Base-by-base conservation (phyloP, 2,797 vertebrate genomes). In the Siniperca undulata region DNA sequence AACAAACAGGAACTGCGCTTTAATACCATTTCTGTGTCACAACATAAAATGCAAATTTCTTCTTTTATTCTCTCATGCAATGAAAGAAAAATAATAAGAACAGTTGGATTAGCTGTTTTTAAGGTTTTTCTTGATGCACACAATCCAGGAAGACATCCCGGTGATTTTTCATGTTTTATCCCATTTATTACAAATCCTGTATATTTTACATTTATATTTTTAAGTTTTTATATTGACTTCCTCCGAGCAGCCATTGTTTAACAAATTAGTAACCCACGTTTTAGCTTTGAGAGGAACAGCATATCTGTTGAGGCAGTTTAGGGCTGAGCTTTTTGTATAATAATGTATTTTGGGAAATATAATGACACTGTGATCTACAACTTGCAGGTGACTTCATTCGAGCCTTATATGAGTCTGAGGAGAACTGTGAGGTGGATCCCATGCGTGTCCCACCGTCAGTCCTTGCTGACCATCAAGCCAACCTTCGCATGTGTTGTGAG, bases 401-500 rank as follows among this genome's bases (percentile, higher is more conserved):
- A 60, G 98, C 98, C 20, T 94, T 99, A 80, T 99, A 99, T 0
- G 98, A 99, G 91, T 99, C 98, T 0, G 98, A 99, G 95, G 98
- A 99, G 96, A 99, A 99, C 95, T 99, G 98, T 36, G 98, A 99
- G 93, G 98, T 99, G 50, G 98, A 99, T 92, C 98, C 98, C 68
- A 99, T 99, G 97, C 97, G 98, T 65, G 97, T 98, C 90, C 97
- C 98, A 0, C 97, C 97, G 0, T 99, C 98, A 72, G 97, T 98
- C 79, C 93, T 99, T 70, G 96, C 97, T 0, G 98, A 99, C 92
- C 98, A 99, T 92, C 98, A 99, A 94, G 98, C 98, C 89, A 99
- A 99, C 94, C 97, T 99, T 56, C 97, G 98, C 82, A 99, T 99
- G 98, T 99, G 98, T 95, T 99, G 97, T 42, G 98, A 99, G 93